phyloP scores from a whole-genome alignment of 2,797 vertebrate genomes.

The Sarcophilus harrisii region DNA sequence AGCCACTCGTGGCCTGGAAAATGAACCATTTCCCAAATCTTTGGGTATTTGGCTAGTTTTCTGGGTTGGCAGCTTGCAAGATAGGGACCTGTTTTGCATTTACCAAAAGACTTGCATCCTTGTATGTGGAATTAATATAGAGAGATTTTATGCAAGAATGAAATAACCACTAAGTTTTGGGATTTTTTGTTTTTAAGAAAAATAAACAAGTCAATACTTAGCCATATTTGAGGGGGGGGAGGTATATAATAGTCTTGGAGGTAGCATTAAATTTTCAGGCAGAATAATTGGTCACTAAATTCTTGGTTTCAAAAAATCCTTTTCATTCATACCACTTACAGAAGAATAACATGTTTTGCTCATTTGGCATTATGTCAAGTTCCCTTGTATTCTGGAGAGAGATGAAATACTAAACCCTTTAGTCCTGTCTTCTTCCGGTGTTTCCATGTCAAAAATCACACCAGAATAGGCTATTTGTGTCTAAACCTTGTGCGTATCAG shows the following conservation, averaged over 20 bases:
- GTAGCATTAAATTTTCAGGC: slow-evolving; percentile 51
- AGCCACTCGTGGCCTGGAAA: slow-evolving; percentile 62
- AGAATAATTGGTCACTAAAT: slow-evolving; percentile 33
- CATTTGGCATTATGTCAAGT: slow-evolving; percentile 1
- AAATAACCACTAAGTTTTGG: slow-evolving; percentile 73
- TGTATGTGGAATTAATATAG: slow-evolving; percentile 52
- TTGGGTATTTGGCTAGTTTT: slow-evolving; percentile 70
- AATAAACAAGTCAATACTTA: slow-evolving; percentile 62
- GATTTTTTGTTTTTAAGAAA: slow-evolving; percentile 19
- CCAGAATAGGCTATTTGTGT: slow-evolving; percentile 52
- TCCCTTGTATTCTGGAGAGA: slow-evolving; percentile 65
- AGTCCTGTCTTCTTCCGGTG: neutral
- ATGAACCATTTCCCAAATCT: slow-evolving; percentile 56
- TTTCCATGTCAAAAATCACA: neutral
- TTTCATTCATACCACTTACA: slow-evolving; percentile 32
- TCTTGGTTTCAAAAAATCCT: slow-evolving; percentile 56
- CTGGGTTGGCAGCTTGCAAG: slow-evolving; percentile 64
- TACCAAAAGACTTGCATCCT: slow-evolving; percentile 21
- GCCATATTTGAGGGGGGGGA: neutral
- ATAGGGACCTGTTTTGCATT: neutral
- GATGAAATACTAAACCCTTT: slow-evolving; percentile 47
- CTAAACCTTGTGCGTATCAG: slow-evolving; percentile 64
- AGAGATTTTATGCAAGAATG: slow-evolving; percentile 54
- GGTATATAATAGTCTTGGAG: slow-evolving; percentile 51
- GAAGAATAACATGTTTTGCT: slow-evolving; percentile 37